These are phyloP conservation scores for Sinodicranocentrus sp. DNA, from an alignment of 2,888 invertebrate species.

Conservation along the genomic window DNA sequence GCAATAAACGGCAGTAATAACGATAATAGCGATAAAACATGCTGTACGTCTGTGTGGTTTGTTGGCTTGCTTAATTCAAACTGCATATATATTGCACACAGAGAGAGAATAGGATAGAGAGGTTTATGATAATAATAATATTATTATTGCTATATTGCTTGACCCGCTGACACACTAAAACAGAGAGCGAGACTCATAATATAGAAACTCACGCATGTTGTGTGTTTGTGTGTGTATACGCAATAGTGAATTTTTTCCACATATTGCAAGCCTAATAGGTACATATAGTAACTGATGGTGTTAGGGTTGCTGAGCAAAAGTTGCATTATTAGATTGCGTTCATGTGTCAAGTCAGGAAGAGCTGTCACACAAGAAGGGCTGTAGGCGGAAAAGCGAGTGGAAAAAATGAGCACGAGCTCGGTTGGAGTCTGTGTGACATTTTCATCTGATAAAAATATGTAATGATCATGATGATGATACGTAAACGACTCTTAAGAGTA, in stretches of 20 bases:
- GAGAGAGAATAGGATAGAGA: neutral
- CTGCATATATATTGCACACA: neutral
- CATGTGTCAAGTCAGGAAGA: too few relatives aligned
- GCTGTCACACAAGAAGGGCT: too few relatives aligned
- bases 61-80: neutral
- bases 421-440: neutral
- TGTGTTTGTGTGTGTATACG: too few relatives aligned
- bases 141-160: neutral
- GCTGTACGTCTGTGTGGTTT: neutral
- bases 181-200: neutral
- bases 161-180: too few relatives aligned
- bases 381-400: too few relatives aligned
- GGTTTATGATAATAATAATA: neutral
- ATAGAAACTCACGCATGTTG: too few relatives aligned
- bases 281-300: too few relatives aligned
- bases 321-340: too few relatives aligned
- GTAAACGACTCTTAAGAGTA: too few relatives aligned
- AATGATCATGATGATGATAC: neutral
- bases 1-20: neutral
- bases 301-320: too few relatives aligned
- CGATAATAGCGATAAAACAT: neutral
- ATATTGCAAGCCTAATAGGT: too few relatives aligned
- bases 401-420: neutral
- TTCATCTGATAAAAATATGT: neutral
- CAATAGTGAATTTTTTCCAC: too few relatives aligned